Conservation (phyloP, 2,888 invertebrate species). For the Eurytoma adleriae region DNA sequence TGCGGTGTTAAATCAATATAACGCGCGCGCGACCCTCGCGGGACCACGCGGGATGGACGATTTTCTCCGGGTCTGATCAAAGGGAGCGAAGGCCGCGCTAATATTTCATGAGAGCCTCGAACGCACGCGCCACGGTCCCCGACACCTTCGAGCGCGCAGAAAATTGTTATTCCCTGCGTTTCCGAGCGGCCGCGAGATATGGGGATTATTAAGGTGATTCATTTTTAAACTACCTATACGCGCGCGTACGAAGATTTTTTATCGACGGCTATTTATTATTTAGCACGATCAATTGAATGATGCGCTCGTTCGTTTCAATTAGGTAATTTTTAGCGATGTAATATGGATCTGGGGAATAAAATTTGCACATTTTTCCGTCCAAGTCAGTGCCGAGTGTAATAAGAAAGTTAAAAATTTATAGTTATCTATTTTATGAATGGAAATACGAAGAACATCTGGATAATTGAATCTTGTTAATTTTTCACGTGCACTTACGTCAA, state of each 20-base stretch:
- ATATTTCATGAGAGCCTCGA: constrained; percentile 70
- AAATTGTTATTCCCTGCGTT: constrained; percentile 47
- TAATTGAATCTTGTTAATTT: no score
- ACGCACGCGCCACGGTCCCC: constrained; percentile 4
- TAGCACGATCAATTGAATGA: neutral
- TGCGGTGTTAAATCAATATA: constrained; percentile 56
- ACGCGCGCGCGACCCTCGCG: constrained; percentile 63
- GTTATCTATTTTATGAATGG: no score
- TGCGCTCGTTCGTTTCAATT: neutral
- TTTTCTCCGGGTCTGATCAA: constrained; percentile 73
- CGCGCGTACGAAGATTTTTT: constrained; percentile 8
- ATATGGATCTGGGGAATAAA: neutral
- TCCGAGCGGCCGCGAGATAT: neutral
- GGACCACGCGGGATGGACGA: constrained; percentile 66
- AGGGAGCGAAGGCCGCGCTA: constrained; percentile 59
- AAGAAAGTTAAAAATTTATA: no score
- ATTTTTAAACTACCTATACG: constrained; percentile 41
- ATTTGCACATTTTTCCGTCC: neutral
- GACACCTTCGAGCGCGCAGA: constrained; percentile 36
- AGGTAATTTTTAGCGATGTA: neutral
- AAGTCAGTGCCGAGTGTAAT: no score
- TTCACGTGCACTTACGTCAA: no score
- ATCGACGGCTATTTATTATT: constrained; percentile 40
- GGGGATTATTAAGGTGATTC: constrained; percentile 11
- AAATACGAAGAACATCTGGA: no score